Evolutionary conservation across 2,113 vertebrate genomes (phyloP), one percentile per base, ranked within the genome.

Genomic region (Phaethon lepturus): DNA sequence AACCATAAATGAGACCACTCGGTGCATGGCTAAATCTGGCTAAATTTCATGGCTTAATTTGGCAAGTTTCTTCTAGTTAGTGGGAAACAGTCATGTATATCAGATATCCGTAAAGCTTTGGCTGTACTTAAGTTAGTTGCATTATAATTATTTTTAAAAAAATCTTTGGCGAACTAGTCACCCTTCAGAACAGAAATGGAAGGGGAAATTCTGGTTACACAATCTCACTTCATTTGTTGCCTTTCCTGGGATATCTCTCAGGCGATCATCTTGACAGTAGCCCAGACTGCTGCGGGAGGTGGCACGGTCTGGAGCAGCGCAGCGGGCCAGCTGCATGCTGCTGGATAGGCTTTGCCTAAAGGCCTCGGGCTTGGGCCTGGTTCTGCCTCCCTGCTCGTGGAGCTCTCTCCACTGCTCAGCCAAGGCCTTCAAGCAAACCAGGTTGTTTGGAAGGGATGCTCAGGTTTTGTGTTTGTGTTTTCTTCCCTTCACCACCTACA

Each of bases 401-500:
- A 86, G 28, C 52, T 69, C 68, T 72, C 33, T n/a, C 10, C 3
- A 0, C 26, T 0, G 0, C 10, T 86, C 6, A 3, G 40, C 58
- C 29, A 4, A 42, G 52, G 69, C 74, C 62, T 85, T 85, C 55
- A 23, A 10, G 67, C 49, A 42, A 85, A 49, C 72, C 68, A 94
- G 52, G 74, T 90, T 90, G 85, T 89, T 33, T 90, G 7, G 1
- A 63, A 94, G 60, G 66, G 73, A 79, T 85, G 74, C 80, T 95
- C 75, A 56, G 82, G 29, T 83, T 91, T 69, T 92, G 62, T 33
- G 62, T 80, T 68, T 0, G 0, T 68, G 29, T 88, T 76, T 92
- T 95, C 66, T 95, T 93, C 44, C 44, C 42, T 55, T 93, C 71
- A 52, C 74, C 82, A 85, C 74, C 78, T 91, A 31, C 50, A 52